Evolutionary conservation across 1,140 invertebrate species (phyloP).

Genomic region (Drosophila subpulchrella): DNA sequence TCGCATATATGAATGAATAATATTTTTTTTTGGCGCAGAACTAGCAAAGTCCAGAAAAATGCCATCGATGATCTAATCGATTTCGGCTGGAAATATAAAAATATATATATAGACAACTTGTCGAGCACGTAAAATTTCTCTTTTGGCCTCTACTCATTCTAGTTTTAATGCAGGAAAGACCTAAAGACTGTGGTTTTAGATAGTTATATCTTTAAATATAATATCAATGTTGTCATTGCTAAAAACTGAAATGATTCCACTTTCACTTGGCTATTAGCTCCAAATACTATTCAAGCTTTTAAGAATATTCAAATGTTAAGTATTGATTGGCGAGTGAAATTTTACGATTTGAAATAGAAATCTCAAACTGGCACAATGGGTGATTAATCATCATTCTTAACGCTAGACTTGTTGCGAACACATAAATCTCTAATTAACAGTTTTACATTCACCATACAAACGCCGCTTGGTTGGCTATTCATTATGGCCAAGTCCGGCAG

Average conservation of each 20-base stretch:
- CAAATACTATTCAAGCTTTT: not conserved
- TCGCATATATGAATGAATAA: conserved; percentile 37
- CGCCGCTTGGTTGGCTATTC: conserved; percentile 41
- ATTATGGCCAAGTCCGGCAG: conserved; percentile 16
- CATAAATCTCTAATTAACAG: conserved; percentile 34
- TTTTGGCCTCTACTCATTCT: conserved; percentile 38
- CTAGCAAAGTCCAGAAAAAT: conserved; percentile 41
- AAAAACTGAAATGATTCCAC: conserved; percentile 1
- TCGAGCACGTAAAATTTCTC: conserved; percentile 57
- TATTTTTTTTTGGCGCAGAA: conserved; percentile 34
- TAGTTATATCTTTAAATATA: conserved; percentile 10
- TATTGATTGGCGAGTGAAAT: conserved; percentile 7
- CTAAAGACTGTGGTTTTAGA: conserved; percentile 40
- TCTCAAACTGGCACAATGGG: not conserved
- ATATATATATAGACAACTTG: conserved; percentile 16
- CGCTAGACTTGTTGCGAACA: conserved; percentile 33
- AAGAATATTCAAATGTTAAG: not conserved
- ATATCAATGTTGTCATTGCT: conserved; percentile 3
- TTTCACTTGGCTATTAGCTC: not conserved
- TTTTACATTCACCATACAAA: conserved; percentile 34
- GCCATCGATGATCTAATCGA: conserved; percentile 69
- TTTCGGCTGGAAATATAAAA: conserved; percentile 44
- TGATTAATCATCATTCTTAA: conserved; percentile 45
- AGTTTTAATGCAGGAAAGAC: conserved; percentile 21
- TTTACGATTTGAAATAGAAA: too few species aligned